Evolutionary conservation across 2,113 vertebrate genomes (phyloP), one percentile per base, ranked within the genome.

Genomic region (Mormyrus lacerda): DNA sequence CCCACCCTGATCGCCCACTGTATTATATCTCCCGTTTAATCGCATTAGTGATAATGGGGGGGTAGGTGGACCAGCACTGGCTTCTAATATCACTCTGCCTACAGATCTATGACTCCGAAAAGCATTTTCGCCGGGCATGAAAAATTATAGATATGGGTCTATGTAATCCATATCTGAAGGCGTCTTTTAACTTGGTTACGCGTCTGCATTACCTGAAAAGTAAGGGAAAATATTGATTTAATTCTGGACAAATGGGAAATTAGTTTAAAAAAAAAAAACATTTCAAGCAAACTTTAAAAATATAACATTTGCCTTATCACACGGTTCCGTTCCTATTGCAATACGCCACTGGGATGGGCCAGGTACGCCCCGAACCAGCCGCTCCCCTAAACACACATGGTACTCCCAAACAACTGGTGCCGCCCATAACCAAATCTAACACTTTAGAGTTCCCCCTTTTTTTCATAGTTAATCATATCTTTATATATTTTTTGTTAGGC

Each of bases 11-110:
- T 89, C 85, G 89, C 83, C 21, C 85, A 88, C 76, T 89, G 92
- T 91, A 91, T 92, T 89, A 91, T 86, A 86, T 93, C 87, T 90
- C 91, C 44, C 86, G 88, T 90, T 89, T 93, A 93, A 93, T 92
- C 87, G 82, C 89, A 90, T 92, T 92, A 93, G 89, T 89, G 91
- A 91, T 92, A 69, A 91, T 90, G 90, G 88, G 91, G 90, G 17
- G 87, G 87, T 90, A 90, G 61, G 89, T 86, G 90, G 91, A 90
- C 91, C 87, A 83, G 53, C 82, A 84, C 45, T 85, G 90, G 44
- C 44, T 39, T 69, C 76, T 90, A 48, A 84, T 69, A 83, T 88
- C 53, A 42, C 27, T 42, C 73, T 85, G 50, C 31, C 50, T 35
- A 53, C 87, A 83, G 45, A 85, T 88, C 27, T 83, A n/a, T 48